Evolutionary conservation across 2,113 vertebrate species (phyloP).

Genomic region (Sarotherodon lohbergeri): DNA sequence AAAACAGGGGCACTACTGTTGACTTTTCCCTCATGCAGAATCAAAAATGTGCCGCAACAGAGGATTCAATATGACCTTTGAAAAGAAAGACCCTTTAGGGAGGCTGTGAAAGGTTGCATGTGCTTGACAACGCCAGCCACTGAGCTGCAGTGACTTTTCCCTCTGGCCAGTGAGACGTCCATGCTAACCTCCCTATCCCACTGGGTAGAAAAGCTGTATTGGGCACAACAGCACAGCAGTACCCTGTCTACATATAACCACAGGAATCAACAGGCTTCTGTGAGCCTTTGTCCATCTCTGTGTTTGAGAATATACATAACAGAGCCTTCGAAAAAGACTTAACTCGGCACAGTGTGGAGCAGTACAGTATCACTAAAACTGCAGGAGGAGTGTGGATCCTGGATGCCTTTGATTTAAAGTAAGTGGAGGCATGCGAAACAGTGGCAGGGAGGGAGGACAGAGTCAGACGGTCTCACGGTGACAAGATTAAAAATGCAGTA

Average conservation of each 20-base stretch:
- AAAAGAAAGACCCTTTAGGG: conserved; percentile 19
- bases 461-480: conserved; percentile 1
- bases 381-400: conserved; percentile 17
- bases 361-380: conserved; percentile 8
- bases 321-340: conserved; percentile 22
- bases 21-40: background rate
- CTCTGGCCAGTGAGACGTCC: conserved; percentile 27
- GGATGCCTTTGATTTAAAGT: conserved; percentile 30
- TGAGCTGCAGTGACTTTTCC: conserved; percentile 46
- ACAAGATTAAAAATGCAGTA: background rate
- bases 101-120: conserved; percentile 52
- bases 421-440: background rate
- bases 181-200: conserved; percentile 46
- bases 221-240: conserved; percentile 69
- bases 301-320: conserved; percentile 33
- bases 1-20: background rate
- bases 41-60: conserved; percentile 15
- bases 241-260: conserved; percentile 56
- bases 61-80: conserved; percentile 46
- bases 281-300: conserved; percentile 47
- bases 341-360: conserved; percentile 29
- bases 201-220: conserved; percentile 58
- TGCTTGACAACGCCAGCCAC: conserved; percentile 30
- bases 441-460: background rate
- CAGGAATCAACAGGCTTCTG: conserved; percentile 55